Conservation (phyloP, 2,113 vertebrate genomes). For the Merops nubicus region DNA sequence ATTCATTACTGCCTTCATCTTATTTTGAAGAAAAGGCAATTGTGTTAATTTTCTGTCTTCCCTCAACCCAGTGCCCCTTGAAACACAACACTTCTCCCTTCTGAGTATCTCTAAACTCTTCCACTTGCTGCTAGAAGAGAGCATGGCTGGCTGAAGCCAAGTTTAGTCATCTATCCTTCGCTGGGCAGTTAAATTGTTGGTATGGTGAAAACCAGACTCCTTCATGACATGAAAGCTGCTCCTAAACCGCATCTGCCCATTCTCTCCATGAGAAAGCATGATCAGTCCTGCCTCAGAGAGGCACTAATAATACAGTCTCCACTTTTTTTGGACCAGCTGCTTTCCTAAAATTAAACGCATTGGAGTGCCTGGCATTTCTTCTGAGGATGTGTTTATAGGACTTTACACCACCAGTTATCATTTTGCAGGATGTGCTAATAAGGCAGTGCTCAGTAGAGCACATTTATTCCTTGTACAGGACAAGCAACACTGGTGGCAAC, state of each 20-base stretch:
- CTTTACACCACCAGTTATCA: not conserved
- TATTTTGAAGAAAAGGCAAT: not conserved
- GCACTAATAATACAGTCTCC: constrained; percentile 45
- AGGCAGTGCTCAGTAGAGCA: not conserved
- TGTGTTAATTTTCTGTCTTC: not conserved
- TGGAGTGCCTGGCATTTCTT: constrained; percentile 48
- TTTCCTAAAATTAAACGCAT: constrained; percentile 60
- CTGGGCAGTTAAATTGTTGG: not conserved
- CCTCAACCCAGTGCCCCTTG: not conserved
- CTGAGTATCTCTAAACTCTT: not conserved
- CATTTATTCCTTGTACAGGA: rapidly evolving
- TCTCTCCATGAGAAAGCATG: not conserved
- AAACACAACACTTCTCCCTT: not conserved
- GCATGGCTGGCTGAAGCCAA: not conserved
- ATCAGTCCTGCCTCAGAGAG: constrained; percentile 24
- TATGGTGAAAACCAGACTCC: not conserved
- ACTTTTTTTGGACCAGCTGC: constrained; percentile 44
- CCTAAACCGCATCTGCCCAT: not conserved
- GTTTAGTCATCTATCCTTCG: not conserved
- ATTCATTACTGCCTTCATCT: not conserved
- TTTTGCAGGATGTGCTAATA: constrained; percentile 63
- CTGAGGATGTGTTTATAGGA: constrained; percentile 48
- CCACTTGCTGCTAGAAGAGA: not conserved
- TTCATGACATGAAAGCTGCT: not conserved
- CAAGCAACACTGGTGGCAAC: not conserved